Evolutionary conservation across 2,888 invertebrate species (phyloP).

Genomic region (Volucella bombylans): DNA sequence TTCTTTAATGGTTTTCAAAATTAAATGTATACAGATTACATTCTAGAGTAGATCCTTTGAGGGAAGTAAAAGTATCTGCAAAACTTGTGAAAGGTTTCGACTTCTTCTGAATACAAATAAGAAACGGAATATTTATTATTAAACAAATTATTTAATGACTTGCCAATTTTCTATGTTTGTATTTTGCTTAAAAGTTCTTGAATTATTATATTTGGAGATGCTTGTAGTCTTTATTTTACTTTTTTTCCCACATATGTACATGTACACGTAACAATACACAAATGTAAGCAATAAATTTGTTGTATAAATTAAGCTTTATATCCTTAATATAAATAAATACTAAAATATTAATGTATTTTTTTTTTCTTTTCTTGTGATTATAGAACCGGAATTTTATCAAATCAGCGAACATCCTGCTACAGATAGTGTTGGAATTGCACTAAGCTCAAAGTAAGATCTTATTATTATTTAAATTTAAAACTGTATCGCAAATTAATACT

Average conservation of each 20-base stretch:
- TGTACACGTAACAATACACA: too few relatives aligned
- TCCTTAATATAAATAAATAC: background rate
- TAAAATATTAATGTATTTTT: constrained; percentile 44
- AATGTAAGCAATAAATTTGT: background rate
- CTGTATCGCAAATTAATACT: background rate
- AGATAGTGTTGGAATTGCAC: constrained; percentile 83
- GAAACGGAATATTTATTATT: too few relatives aligned
- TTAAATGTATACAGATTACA: too few relatives aligned
- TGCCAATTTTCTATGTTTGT: too few relatives aligned
- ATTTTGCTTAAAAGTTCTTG: too few relatives aligned
- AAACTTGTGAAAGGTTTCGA: background rate
- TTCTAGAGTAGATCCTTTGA: too few relatives aligned
- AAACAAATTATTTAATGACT: too few relatives aligned
- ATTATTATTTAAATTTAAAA: background rate
- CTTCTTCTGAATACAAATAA: background rate
- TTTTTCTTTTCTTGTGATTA: constrained; percentile 76
- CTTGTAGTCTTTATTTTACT: too few relatives aligned
- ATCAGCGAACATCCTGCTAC: constrained; percentile 84
- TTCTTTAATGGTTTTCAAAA: too few relatives aligned
- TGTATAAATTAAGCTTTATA: background rate
- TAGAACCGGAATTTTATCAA: constrained; percentile 85
- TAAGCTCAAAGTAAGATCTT: constrained; percentile 30
- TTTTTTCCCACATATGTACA: too few relatives aligned
- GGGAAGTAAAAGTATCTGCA: background rate
- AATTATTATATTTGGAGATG: too few relatives aligned